Percentiles rank a stretch among this genome's conserved stretches.
phyloP scores from a whole-genome alignment of 2,888 invertebrate genomes.

The Ophion obscuratus region DNA sequence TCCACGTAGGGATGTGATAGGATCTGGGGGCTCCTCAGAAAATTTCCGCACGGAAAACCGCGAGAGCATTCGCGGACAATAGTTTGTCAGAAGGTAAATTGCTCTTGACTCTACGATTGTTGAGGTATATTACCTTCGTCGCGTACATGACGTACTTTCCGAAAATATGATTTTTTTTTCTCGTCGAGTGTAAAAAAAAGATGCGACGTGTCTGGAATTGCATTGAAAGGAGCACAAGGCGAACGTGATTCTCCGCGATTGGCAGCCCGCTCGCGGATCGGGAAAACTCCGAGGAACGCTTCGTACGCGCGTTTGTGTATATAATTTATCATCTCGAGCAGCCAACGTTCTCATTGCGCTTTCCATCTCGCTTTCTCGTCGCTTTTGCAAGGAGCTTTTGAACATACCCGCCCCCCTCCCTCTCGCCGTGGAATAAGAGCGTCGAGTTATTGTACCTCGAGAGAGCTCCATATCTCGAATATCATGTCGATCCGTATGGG shows the following conservation, averaged over 20 bases:
- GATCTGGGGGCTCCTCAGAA: too few relatives aligned
- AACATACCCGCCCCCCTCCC: not conserved
- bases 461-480: slow-evolving; percentile 15
- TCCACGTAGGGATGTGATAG: too few relatives aligned
- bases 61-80: not conserved
- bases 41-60: too few relatives aligned
- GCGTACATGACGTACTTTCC: not conserved
- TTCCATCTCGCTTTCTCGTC: slow-evolving; percentile 24
- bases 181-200: not conserved
- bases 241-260: slow-evolving; percentile 43
- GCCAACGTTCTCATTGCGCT: slow-evolving; percentile 27
- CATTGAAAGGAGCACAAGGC: slow-evolving; percentile 19
- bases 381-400: slow-evolving; percentile 24
- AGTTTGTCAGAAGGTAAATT: not conserved
- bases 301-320: not conserved
- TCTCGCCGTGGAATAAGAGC: slow-evolving; percentile 39
- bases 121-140: not conserved
- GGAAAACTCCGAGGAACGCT: slow-evolving; percentile 36
- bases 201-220: slow-evolving; percentile 13
- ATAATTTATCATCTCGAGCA: slow-evolving; percentile 1
- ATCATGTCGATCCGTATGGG: slow-evolving; percentile 10
- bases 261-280: slow-evolving; percentile 26
- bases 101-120: not conserved
- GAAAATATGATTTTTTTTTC: not conserved
- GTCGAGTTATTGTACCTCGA: slow-evolving; percentile 38